A percentile compares a stretch with the other conserved stretches of the same genome.
Conservation (phyloP, 2,888 invertebrate species). For the Euphydryas editha region DNA sequence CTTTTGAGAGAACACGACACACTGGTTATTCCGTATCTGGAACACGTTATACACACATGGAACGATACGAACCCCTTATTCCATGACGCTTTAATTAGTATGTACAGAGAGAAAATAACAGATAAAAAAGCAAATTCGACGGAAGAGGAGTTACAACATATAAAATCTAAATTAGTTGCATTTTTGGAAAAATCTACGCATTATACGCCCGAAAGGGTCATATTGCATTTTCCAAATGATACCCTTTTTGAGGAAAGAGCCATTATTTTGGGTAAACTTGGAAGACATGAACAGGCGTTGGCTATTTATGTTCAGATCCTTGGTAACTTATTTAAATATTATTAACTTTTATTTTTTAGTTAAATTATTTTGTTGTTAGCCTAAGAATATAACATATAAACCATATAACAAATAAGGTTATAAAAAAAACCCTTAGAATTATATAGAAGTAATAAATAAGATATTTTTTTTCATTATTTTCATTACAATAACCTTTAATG, state of each 20-base stretch:
- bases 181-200: slow-evolving; percentile 91
- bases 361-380: neutral
- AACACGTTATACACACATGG: slow-evolving; percentile 96
- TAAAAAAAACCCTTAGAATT: too few relatives aligned
- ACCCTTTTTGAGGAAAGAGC: slow-evolving; percentile 96
- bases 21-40: slow-evolving; percentile 95
- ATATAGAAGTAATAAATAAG: too few relatives aligned
- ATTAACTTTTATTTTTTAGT: neutral
- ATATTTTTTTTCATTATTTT: too few relatives aligned
- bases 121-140: slow-evolving; percentile 63
- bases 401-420: too few relatives aligned
- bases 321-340: slow-evolving; percentile 59
- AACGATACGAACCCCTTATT: slow-evolving; percentile 92
- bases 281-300: slow-evolving; percentile 95
- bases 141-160: slow-evolving; percentile 68
- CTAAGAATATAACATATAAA: neutral
- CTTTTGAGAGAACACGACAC: slow-evolving; percentile 91
- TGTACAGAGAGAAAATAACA: slow-evolving; percentile 91
- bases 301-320: slow-evolving; percentile 96
- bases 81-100: slow-evolving; percentile 95
- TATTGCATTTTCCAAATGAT: slow-evolving; percentile 93
- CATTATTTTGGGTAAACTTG: slow-evolving; percentile 95
- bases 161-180: slow-evolving; percentile 85
- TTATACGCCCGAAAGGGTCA: slow-evolving; percentile 94
- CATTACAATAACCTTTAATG: neutral